Conservation (phyloP, 1,140 invertebrate genomes). For the Hormaphis cornu region DNA sequence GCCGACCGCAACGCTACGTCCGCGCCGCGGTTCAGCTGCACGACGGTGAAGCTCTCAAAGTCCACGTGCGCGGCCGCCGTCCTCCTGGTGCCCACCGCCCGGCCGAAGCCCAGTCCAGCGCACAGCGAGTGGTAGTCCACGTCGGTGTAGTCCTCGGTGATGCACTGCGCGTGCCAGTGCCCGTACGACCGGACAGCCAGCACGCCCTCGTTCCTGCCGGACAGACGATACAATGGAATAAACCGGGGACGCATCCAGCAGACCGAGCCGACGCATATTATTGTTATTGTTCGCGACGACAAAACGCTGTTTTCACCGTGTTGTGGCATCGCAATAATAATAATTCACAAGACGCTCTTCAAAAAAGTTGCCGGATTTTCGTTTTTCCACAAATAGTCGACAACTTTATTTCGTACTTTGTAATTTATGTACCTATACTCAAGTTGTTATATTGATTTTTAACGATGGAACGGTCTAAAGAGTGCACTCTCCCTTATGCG, state of each 20-base stretch:
- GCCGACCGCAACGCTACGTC: slow-evolving; percentile 2
- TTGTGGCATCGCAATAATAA: no score
- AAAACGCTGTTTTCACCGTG: not conserved
- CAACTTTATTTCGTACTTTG: no score
- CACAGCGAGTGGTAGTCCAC: slow-evolving; percentile 9
- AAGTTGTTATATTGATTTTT: no score
- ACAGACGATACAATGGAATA: not conserved
- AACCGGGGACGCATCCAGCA: not conserved
- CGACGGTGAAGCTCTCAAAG: slow-evolving; percentile 1
- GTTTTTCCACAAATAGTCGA: no score
- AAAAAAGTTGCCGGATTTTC: no score
- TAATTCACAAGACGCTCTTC: no score
- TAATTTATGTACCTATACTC: no score
- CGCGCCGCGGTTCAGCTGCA: not conserved
- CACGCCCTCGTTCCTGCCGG: slow-evolving; percentile 47
- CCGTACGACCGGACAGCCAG: slow-evolving; percentile 48
- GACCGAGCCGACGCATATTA: not conserved
- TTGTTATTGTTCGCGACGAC: not conserved
- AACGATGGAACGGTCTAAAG: no score
- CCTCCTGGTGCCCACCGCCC: not conserved
- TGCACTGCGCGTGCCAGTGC: slow-evolving; percentile 53
- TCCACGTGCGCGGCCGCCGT: not conserved
- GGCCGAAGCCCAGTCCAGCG: not conserved
- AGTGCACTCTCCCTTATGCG: no score
- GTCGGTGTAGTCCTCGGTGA: slow-evolving; percentile 35